Base-by-base conservation (phyloP, 37 sponge, comb jelly and placozoan genomes). In the Ephydatia muelleri region DNA sequence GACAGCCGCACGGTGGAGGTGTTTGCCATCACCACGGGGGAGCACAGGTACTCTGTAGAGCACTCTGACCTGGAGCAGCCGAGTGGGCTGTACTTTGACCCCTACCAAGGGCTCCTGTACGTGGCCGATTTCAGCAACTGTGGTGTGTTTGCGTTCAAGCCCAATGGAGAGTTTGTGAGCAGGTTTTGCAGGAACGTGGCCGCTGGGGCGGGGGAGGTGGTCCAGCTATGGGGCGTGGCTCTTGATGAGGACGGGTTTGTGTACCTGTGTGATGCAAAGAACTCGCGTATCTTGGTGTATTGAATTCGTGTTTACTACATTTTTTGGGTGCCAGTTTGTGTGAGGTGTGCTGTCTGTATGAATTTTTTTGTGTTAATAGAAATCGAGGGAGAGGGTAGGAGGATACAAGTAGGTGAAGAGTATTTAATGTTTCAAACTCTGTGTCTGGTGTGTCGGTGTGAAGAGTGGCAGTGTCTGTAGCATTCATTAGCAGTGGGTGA, bases 181-280 rank as follows among this genome's bases (percentile, higher is more conserved):
- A 40, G 5, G 29, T 82, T 82, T 82, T n/a, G n/a, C n/a, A 72
- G 82, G 40, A n/a, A 14, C 13, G 68, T 69, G 40, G 82, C 72
- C 5, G 13, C 12, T 12, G 72, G 70, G 29, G 27, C 72, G 9
- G 82, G 82, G 3, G 72, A 82, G 28, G 39, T 82, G 43, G 6
- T 9, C 43, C 6, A 9, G 3, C 43, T 6, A 9, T 6, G 43
- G 3, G 78, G 78, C 26, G 11, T 78, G 5, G 49, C 13, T 5
- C 5, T 78, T 22, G 78, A 78, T 40, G 48, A 78, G 19, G 49
- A 34, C 4, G 78, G 78, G 21, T 23, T 16, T 38, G 29, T 78
- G 25, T 78, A 78, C 36, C 12, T 78, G 25, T 30, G n/a, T 39
- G 78, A 78, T 11, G 26, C 78, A 4, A 31, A 64, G 57, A 78